These are phyloP conservation scores for Perca fluviatilis DNA, from an alignment of 2,113 vertebrate genomes.

Conservation along the genomic window DNA sequence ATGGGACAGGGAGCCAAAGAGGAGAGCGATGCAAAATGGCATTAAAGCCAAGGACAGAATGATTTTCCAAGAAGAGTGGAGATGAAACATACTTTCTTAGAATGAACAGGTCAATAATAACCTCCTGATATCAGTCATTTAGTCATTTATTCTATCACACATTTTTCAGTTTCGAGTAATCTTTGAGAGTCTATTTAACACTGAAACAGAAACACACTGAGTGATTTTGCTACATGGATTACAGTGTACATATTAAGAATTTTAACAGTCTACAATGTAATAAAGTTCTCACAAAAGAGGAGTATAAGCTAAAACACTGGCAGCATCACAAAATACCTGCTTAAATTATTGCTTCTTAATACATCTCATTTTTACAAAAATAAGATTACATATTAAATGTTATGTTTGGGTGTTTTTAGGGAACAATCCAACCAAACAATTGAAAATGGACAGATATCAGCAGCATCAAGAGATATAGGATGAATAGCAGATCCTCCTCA, in stretches of 20 bases:
- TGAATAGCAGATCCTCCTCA: slow-evolving; percentile 66
- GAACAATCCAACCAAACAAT: slow-evolving; percentile 63
- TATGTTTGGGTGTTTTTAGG: slow-evolving; percentile 33
- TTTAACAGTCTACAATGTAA: neutral
- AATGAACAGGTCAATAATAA: slow-evolving; percentile 68
- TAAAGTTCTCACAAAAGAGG: slow-evolving; percentile 7
- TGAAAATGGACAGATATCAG: slow-evolving; percentile 58
- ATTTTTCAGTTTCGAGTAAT: slow-evolving; percentile 29
- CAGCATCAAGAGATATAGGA: slow-evolving; percentile 67
- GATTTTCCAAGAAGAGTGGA: slow-evolving; percentile 63
- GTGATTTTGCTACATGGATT: neutral
- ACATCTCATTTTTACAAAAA: slow-evolving; percentile 28
- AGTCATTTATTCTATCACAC: slow-evolving; percentile 40
- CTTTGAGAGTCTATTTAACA: slow-evolving; percentile 15
- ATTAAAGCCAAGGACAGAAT: slow-evolving; percentile 75
- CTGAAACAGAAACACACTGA: slow-evolving; percentile 16
- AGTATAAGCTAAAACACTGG: neutral
- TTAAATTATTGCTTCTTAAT: slow-evolving; percentile 13
- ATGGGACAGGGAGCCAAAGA: slow-evolving; percentile 81
- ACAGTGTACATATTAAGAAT: neutral
- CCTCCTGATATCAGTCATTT: slow-evolving; percentile 47
- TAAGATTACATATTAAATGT: slow-evolving; percentile 36
- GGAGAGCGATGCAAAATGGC: slow-evolving; percentile 76
- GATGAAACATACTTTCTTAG: slow-evolving; percentile 53
- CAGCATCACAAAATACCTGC: neutral